These are phyloP conservation scores for Cryptoblepharus egeriae DNA, from an alignment of 2,797 vertebrate genomes.

Conservation along the genomic window DNA sequence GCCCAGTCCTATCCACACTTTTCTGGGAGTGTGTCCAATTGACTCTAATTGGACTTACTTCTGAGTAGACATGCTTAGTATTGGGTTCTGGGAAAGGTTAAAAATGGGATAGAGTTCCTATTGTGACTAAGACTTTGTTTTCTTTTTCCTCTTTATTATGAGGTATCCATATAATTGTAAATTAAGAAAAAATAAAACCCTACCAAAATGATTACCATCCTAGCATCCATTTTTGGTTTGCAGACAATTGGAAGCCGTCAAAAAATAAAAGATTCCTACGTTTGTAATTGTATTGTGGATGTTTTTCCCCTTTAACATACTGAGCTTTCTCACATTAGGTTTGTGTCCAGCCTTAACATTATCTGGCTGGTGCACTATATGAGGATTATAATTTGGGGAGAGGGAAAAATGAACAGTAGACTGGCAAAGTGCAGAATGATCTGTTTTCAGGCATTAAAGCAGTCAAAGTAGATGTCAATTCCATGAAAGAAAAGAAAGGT, in stretches of 20 bases:
- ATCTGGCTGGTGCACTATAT: constrained; percentile 61
- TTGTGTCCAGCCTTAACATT: constrained; percentile 61
- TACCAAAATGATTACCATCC: constrained; percentile 41
- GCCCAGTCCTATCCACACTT: too few relatives aligned
- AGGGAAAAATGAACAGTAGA: constrained; percentile 62
- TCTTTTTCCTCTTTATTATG: constrained; percentile 28
- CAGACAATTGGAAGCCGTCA: constrained; percentile 20
- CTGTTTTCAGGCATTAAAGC: constrained; percentile 83
- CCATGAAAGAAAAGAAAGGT: constrained; percentile 76
- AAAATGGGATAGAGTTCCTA: constrained; percentile 32
- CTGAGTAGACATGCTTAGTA: too few relatives aligned
- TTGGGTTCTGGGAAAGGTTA: background rate
- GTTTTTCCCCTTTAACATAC: constrained; percentile 33
- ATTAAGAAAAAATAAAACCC: background rate
- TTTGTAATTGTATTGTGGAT: constrained; percentile 34
- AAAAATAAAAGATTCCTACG: constrained; percentile 23
- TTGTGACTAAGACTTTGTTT: constrained; percentile 1
- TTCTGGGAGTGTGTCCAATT: too few relatives aligned
- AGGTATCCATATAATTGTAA: background rate
- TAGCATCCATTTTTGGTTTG: background rate
- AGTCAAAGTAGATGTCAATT: constrained; percentile 81
- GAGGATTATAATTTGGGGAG: constrained; percentile 69
- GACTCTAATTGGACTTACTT: too few relatives aligned
- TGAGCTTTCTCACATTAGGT: constrained; percentile 32
- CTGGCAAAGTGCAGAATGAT: constrained; percentile 80